Base-by-base conservation (phyloP, 2,888 invertebrate genomes). In the Caenorhabditis sulstoni region DNA sequence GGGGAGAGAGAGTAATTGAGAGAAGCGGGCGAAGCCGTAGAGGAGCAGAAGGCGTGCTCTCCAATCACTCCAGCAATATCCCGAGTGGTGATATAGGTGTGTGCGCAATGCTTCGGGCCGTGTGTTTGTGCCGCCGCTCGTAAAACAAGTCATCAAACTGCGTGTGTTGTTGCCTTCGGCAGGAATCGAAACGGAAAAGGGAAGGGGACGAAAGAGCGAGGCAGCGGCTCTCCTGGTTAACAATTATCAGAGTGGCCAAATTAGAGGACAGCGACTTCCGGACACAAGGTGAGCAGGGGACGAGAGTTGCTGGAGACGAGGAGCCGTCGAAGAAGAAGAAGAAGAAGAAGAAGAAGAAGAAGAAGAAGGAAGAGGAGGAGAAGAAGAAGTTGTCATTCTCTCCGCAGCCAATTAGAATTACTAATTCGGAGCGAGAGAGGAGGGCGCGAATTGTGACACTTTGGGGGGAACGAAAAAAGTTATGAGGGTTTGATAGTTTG, bases 171-270 rank as follows among this genome's bases (percentile, higher is more conserved):
- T 45, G 18, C 29, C 59, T 68, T 61, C 44, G 35, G 58, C 50
- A 47, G 57, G 52, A 41, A 66, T 20, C 29, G 35, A 35, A 35
- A 11, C 18, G 12, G 45, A 35, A 20, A 57, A 20, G 35, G 11
- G 11, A 35, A 41, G 49, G 7, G 39, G 37, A 23, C 23, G 20
- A 52, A 35, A 20, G 23, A 41, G 45, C 41, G 16, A 45, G 47
- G 49, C n/a, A 23, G 49, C 47, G 11, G 29, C 29, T 29, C 29
- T 29, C 4, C 29, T 20, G 20, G 8, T 57, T 57, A 41, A 61
- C 62, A 62, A 57, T 71, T 57, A 64, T 71, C 70, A 70, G 62
- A 70, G 61, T 70, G 70, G 70, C 70, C 61, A 61, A 70, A 70
- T 70, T 70, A 70, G 41, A 41, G 41, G 14, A 41, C 12, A 41